A percentile compares a stretch with the other conserved stretches of the same genome.
phyloP scores from a whole-genome alignment of 2,888 invertebrate genomes.

The Deroplatys truncata region DNA sequence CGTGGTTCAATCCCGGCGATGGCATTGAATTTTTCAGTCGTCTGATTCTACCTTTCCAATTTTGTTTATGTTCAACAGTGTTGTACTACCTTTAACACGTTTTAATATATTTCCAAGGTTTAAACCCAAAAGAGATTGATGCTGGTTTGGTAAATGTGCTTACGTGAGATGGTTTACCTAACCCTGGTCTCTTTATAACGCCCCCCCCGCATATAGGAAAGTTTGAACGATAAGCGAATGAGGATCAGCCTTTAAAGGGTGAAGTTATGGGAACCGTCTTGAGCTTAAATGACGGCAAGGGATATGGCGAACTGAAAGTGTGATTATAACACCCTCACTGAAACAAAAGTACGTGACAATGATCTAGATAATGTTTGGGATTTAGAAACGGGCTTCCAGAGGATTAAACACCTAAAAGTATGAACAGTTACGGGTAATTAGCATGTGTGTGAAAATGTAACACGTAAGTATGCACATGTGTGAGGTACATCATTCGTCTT shows the following conservation, averaged over 20 bases:
- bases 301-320: background rate
- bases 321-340: background rate
- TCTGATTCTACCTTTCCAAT: too few relatives aligned
- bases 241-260: background rate
- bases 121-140: too few relatives aligned
- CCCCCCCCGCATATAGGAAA: background rate
- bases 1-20: too few relatives aligned
- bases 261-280: background rate
- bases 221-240: background rate
- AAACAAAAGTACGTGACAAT: background rate
- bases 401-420: background rate
- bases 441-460: background rate
- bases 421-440: background rate
- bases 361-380: background rate
- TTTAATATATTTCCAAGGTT: too few relatives aligned
- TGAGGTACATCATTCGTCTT: too few relatives aligned
- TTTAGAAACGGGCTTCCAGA: background rate
- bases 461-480: too few relatives aligned
- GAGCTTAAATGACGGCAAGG: background rate
- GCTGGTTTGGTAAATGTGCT: too few relatives aligned
- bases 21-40: too few relatives aligned
- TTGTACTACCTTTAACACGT: too few relatives aligned
- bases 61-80: too few relatives aligned
- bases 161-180: background rate
- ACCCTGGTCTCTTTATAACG: background rate